Percentiles rank a stretch among this genome's conserved stretches.
These are phyloP conservation scores for Taxidea taxus DNA, from an alignment of 2,113 vertebrate genomes.

Conservation along the genomic window DNA sequence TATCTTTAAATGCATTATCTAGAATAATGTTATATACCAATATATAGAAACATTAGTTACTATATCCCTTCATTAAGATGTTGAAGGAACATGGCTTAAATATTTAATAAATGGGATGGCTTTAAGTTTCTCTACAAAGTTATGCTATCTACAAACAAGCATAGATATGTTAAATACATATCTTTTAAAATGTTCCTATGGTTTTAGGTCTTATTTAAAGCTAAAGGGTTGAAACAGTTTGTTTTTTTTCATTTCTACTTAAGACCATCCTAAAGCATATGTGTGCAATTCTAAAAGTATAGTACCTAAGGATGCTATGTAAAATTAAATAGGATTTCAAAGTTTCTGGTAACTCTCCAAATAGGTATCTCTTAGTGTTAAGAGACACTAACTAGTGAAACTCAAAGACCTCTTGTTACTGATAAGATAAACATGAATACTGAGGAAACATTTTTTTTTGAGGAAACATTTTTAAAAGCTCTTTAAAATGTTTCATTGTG, in stretches of 20 bases:
- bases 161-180: neutral
- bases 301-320: neutral
- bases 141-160: neutral
- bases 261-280: conserved; percentile 44
- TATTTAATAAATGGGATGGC: neutral
- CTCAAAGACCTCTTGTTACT: neutral
- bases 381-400: neutral
- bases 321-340: conserved; percentile 40
- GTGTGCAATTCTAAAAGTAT: neutral
- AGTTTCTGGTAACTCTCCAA: conserved; percentile 18
- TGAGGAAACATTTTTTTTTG: too few relatives aligned
- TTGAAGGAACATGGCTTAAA: neutral
- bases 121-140: neutral
- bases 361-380: neutral
- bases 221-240: neutral
- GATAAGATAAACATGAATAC: conserved; percentile 22
- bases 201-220: conserved; percentile 26
- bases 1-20: neutral
- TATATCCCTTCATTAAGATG: neutral
- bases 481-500: conserved; percentile 8
- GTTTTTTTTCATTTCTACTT: conserved; percentile 23
- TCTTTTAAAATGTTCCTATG: neutral
- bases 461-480: neutral
- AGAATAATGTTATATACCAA: conserved; percentile 22
- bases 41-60: conserved; percentile 17